Percentiles rank a stretch among this genome's conserved stretches.
Conservation (phyloP, 1,140 invertebrate species). For the Euwallacea similis region DNA sequence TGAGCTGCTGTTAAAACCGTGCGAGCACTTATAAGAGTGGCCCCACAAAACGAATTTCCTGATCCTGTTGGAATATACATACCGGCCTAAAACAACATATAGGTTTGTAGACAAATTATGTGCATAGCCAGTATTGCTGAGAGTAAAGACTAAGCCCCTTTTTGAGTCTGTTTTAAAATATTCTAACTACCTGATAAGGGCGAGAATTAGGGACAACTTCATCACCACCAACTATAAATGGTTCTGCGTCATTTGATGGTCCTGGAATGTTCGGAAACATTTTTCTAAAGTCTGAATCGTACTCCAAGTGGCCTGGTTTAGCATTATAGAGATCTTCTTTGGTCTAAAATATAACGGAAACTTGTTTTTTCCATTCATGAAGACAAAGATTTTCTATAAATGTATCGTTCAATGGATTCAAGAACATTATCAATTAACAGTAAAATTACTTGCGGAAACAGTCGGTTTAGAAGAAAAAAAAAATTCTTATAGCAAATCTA, state of each 20-base stretch:
- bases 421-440: no score
- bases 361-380: no score
- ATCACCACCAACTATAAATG: slow-evolving; percentile 33
- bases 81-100: slow-evolving; percentile 6
- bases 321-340: slow-evolving; percentile 2
- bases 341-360: neutral
- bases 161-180: neutral
- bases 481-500: no score
- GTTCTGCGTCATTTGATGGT: neutral
- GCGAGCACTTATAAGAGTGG: slow-evolving; percentile 55
- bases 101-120: no score
- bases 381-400: no score
- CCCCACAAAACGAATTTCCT: slow-evolving; percentile 57
- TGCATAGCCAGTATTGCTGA: no score
- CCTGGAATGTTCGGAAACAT: slow-evolving; percentile 14
- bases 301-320: slow-evolving; percentile 18
- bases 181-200: slow-evolving; percentile 34
- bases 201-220: slow-evolving; percentile 33
- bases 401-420: no score
- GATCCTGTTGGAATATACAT: slow-evolving; percentile 1
- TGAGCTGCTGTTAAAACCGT: slow-evolving; percentile 62
- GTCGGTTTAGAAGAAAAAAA: no score
- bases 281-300: slow-evolving; percentile 17
- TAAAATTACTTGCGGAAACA: no score
- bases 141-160: neutral